A percentile compares a stretch with the other conserved stretches of the same genome.
These are phyloP conservation scores for Eleginops maclovinus DNA, from an alignment of 2,113 vertebrate species.

Conservation along the genomic window DNA sequence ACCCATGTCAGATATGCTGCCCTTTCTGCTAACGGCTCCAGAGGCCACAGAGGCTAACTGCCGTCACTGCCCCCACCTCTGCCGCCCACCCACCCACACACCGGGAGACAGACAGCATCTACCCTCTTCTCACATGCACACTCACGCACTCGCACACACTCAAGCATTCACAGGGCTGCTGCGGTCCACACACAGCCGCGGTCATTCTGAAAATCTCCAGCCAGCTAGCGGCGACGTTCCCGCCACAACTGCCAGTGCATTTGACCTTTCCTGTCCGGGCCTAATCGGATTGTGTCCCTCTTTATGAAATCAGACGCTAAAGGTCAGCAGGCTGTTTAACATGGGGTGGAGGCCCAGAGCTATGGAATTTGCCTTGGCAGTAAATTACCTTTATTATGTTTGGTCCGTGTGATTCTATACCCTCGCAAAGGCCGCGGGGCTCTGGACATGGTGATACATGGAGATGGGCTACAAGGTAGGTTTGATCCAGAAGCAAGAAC, in stretches of 20 bases:
- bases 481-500: conserved; percentile 40
- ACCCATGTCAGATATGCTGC: conserved; percentile 81
- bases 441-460: conserved; percentile 54
- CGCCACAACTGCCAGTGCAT: conserved; percentile 89
- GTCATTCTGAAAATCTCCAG: conserved; percentile 59
- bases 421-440: conserved; percentile 61
- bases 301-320: conserved; percentile 97
- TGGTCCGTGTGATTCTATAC: conserved; percentile 75
- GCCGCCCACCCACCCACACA: conserved; percentile 24
- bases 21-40: conserved; percentile 82
- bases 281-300: conserved; percentile 96
- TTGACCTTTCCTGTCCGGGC: conserved; percentile 95
- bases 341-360: conserved; percentile 90
- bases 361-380: conserved; percentile 95
- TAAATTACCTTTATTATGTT: conserved; percentile 98
- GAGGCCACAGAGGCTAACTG: conserved; percentile 84
- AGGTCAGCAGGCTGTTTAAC: conserved; percentile 96
- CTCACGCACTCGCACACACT: conserved; percentile 28
- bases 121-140: conserved; percentile 30
- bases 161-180: conserved; percentile 16
- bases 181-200: conserved; percentile 35
- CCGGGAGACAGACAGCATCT: conserved; percentile 9
- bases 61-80: conserved; percentile 48
- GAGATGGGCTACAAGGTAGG: conserved; percentile 32
- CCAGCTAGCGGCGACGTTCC: conserved; percentile 86